Evolutionary conservation across 1,140 invertebrate species (phyloP).

Genomic region (Ptiloglossa arizonensis): DNA sequence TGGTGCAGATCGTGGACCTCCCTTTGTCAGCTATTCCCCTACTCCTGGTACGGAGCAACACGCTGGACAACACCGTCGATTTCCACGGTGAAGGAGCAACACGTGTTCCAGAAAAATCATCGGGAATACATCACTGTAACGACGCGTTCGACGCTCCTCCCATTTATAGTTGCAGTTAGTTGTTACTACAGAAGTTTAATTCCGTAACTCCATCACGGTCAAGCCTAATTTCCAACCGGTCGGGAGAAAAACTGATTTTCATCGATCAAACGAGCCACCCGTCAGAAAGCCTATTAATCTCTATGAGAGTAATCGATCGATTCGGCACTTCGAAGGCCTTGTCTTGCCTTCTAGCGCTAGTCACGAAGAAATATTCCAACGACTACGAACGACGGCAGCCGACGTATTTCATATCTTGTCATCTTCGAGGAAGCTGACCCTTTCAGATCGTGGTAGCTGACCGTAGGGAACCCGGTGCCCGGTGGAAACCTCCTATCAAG

Average conservation of each 20-base stretch:
- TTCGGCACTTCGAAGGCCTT: constrained; percentile 4
- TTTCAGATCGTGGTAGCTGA: constrained; percentile 31
- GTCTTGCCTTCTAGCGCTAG: background rate
- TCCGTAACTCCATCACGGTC: constrained; percentile 1
- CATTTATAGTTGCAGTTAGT: constrained; percentile 4
- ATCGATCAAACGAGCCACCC: constrained; percentile 1
- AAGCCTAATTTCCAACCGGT: background rate
- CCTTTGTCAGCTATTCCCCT: too few species aligned
- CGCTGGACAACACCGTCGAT: too few species aligned
- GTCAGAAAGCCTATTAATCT: constrained; percentile 13
- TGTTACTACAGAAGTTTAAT: constrained; percentile 3
- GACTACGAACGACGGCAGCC: background rate
- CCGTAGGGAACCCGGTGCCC: constrained; percentile 41
- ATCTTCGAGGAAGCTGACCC: constrained; percentile 42
- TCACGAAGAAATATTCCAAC: constrained; percentile 7
- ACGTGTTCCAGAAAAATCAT: background rate
- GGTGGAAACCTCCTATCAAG: constrained; percentile 69
- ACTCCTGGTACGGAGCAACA: too few species aligned
- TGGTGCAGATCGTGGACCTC: too few species aligned
- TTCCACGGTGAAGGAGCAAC: too few species aligned
- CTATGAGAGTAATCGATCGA: constrained; percentile 21
- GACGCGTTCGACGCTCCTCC: background rate
- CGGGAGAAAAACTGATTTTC: background rate
- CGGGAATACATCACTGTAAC: background rate
- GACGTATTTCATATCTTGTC: constrained; percentile 34